Evolutionary conservation across 30 jellyfish, hydroid and myxozoan species (phyloP).

Genomic region (Sanderia malayensis): DNA sequence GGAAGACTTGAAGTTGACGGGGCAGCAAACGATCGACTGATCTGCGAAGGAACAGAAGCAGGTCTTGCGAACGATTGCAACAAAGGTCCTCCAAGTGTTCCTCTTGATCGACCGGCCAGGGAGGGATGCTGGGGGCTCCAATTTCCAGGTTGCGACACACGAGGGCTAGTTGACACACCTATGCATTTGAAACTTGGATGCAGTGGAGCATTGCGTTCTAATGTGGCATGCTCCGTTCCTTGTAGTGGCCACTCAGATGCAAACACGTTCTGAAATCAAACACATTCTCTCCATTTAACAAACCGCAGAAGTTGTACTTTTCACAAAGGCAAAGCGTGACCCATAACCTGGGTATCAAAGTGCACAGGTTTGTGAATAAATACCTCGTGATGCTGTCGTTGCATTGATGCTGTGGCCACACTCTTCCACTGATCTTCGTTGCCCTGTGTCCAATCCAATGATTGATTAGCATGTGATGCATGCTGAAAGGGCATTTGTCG

Average conservation of each 20-base stretch:
- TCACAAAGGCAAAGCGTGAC: too few relatives aligned
- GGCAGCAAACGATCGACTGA: not conserved
- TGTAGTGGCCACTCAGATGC: not conserved
- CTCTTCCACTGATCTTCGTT: constrained; percentile 1
- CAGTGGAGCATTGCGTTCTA: not conserved
- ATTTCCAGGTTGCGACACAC: not conserved
- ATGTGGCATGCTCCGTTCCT: not conserved
- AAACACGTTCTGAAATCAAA: not conserved
- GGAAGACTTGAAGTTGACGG: not conserved
- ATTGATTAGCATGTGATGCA: not conserved
- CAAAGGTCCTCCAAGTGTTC: not conserved
- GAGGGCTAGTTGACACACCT: not conserved
- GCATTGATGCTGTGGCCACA: not conserved
- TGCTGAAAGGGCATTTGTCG: not conserved
- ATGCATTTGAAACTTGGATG: not conserved
- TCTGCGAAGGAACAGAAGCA: constrained; percentile 1
- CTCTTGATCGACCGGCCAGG: not conserved
- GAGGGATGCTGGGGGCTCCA: not conserved
- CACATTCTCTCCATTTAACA: too few relatives aligned
- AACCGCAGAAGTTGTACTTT: too few relatives aligned
- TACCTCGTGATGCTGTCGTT: too few relatives aligned
- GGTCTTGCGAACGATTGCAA: not conserved
- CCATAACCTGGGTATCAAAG: too few relatives aligned
- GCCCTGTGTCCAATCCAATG: not conserved
- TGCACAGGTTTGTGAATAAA: too few relatives aligned